Conservation (phyloP, 1,140 invertebrate species). For the Drosophila sechellia region DNA sequence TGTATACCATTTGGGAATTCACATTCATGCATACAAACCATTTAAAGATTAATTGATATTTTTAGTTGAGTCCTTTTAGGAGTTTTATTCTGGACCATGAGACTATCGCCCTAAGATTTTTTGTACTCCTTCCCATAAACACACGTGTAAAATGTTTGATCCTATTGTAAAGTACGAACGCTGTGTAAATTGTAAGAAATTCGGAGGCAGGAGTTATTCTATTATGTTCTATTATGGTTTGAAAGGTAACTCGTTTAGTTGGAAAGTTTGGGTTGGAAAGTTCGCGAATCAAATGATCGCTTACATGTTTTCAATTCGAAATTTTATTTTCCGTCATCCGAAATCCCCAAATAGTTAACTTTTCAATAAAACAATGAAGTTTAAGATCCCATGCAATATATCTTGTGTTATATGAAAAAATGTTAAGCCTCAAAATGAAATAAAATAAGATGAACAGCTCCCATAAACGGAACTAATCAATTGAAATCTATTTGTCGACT, state of each 20-base stretch:
- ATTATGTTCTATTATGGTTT: not conserved
- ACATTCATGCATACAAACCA: slow-evolving; percentile 11
- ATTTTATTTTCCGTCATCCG: not conserved
- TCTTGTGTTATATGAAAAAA: not conserved
- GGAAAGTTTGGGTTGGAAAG: not conserved
- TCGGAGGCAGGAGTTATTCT: not conserved
- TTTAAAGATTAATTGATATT: slow-evolving; percentile 5
- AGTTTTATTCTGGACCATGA: slow-evolving; percentile 19
- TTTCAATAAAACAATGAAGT: not conserved
- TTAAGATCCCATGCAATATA: not conserved
- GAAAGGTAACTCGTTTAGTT: slow-evolving; percentile 4
- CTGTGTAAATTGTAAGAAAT: slow-evolving; percentile 7
- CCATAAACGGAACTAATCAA: no score
- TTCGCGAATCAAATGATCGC: not conserved
- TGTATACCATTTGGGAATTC: slow-evolving; percentile 71
- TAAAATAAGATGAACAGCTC: not conserved
- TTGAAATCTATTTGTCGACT: slow-evolving; percentile 9
- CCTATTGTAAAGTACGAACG: slow-evolving; percentile 2
- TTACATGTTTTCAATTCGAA: not conserved
- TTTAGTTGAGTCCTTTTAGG: slow-evolving; percentile 19
- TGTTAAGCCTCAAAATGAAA: not conserved
- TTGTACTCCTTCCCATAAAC: not conserved
- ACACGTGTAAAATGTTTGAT: slow-evolving; percentile 15
- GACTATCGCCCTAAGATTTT: slow-evolving; percentile 2
- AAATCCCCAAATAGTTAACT: not conserved